Evolutionary conservation across 2,113 vertebrate genomes (phyloP).

Genomic region (Protobothrops mucrosquamatus): DNA sequence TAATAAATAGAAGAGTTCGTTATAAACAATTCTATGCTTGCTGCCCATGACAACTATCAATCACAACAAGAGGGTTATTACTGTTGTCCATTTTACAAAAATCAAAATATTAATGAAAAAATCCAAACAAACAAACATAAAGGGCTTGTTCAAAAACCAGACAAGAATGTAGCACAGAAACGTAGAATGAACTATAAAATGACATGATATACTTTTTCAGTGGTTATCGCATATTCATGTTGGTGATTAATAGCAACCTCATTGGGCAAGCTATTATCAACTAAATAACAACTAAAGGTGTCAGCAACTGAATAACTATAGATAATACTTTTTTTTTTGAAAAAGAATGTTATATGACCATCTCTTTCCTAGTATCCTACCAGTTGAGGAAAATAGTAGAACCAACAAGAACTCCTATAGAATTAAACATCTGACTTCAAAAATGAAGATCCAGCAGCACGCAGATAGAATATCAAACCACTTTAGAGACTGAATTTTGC

Average conservation of each 20-base stretch:
- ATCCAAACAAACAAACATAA: neutral
- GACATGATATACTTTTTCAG: neutral
- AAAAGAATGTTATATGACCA: neutral
- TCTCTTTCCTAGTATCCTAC: neutral
- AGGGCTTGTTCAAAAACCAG: neutral
- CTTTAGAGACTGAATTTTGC: neutral
- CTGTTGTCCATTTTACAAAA: neutral
- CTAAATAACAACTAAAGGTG: neutral
- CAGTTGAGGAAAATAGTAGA: neutral
- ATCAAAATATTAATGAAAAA: neutral
- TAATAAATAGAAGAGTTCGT: neutral
- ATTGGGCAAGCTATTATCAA: neutral
- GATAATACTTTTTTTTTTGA: neutral
- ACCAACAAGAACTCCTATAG: neutral
- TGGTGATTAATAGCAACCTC: neutral
- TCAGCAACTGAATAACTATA: neutral
- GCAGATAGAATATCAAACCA: neutral
- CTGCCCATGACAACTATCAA: neutral
- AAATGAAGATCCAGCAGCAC: neutral
- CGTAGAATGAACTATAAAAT: neutral
- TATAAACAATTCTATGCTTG: neutral
- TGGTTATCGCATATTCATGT: neutral
- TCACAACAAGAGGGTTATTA: neutral
- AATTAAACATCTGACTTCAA: neutral
- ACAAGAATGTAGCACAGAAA: neutral